Evolutionary conservation across 2,888 invertebrate genomes (phyloP).

Genomic region (Agrotis puta): DNA sequence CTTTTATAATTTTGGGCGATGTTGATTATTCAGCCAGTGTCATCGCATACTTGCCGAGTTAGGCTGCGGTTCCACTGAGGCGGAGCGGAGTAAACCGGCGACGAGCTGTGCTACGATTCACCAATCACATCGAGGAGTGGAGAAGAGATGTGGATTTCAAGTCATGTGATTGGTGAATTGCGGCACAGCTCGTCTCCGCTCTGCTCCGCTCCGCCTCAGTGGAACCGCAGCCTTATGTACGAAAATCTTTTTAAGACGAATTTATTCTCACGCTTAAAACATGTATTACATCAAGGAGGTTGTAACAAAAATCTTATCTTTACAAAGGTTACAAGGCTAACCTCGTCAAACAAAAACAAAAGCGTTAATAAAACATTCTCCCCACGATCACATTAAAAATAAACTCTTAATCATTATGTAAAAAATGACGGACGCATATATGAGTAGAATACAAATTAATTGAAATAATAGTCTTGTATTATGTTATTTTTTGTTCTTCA

Average conservation of each 20-base stretch:
- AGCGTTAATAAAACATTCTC: slow-evolving; percentile 52
- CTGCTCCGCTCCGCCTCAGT: no score
- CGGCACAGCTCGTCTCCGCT: no score
- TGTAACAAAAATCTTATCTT: background rate
- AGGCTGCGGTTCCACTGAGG: no score
- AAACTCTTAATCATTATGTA: slow-evolving; percentile 53
- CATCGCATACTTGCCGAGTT: no score
- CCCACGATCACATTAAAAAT: slow-evolving; percentile 50
- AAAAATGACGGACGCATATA: slow-evolving; percentile 53
- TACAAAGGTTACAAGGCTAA: slow-evolving; percentile 39
- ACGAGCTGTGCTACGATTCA: no score
- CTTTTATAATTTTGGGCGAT: no score
- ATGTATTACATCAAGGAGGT: background rate
- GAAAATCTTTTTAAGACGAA: background rate
- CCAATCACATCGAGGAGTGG: no score
- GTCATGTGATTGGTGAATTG: no score
- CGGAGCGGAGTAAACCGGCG: no score
- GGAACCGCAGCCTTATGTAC: no score
- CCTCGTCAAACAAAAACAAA: slow-evolving; percentile 55
- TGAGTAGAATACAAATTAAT: slow-evolving; percentile 62
- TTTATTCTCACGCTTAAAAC: background rate
- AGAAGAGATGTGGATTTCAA: no score
- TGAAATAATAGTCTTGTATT: slow-evolving; percentile 50
- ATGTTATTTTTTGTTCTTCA: slow-evolving; percentile 34
- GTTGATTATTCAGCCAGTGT: no score